These are phyloP conservation scores for Mesoligia furuncula DNA, from an alignment of 2,888 invertebrate genomes.

Conservation along the genomic window DNA sequence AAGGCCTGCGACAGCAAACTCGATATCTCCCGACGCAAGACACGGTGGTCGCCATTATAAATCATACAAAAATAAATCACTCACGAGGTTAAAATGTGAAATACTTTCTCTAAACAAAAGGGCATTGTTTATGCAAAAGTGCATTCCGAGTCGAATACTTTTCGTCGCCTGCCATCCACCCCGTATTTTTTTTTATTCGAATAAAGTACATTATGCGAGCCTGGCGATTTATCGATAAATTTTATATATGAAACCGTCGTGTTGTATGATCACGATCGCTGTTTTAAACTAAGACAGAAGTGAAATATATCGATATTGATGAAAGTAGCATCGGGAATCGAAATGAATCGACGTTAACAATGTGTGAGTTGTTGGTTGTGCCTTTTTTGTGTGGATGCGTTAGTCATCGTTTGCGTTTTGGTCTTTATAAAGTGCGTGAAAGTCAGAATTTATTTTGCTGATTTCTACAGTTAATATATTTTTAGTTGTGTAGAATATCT, in stretches of 20 bases:
- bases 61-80: constrained; percentile 90
- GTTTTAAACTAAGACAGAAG: constrained; percentile 77
- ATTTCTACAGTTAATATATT: constrained; percentile 9
- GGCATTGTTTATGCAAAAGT: constrained; percentile 89
- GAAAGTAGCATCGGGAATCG: constrained; percentile 65
- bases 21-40: constrained; percentile 71
- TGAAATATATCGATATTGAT: constrained; percentile 77
- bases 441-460: constrained; percentile 1
- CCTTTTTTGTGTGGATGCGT: constrained; percentile 28
- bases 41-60: constrained; percentile 81
- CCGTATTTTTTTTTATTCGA: constrained; percentile 79
- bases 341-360: constrained; percentile 63
- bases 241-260: constrained; percentile 84
- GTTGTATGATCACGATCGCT: constrained; percentile 86
- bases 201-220: constrained; percentile 77
- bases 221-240: constrained; percentile 86
- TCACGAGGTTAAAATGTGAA: constrained; percentile 88
- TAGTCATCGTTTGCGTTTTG: constrained; percentile 46
- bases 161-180: constrained; percentile 87
- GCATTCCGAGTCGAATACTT: constrained; percentile 88
- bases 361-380: constrained; percentile 36
- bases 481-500: background rate
- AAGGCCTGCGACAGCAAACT: constrained; percentile 30
- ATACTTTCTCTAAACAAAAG: constrained; percentile 90
- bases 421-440: constrained; percentile 17